A percentile compares a stretch with the other conserved stretches of the same genome.
Conservation (phyloP, 2,888 invertebrate species). For the Orthosia gracilis region DNA sequence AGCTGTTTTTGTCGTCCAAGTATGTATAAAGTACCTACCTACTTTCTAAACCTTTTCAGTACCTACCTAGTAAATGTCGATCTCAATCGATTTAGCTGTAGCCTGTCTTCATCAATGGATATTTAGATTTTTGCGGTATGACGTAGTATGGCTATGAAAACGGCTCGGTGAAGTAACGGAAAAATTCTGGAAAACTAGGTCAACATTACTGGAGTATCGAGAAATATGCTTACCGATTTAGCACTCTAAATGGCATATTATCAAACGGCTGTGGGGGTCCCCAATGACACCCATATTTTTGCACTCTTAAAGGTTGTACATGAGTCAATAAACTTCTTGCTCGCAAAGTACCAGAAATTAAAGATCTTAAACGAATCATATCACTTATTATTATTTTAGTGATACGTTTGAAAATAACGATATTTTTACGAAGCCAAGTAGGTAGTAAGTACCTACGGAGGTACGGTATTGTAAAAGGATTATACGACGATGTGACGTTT, state of each 20-base stretch:
- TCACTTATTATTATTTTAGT: not conserved
- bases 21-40: too few species aligned
- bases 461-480: not conserved
- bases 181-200: not conserved
- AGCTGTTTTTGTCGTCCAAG: too few species aligned
- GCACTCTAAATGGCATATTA: constrained; percentile 81
- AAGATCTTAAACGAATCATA: constrained; percentile 59
- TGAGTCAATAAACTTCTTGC: constrained; percentile 62
- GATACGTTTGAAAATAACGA: constrained; percentile 4
- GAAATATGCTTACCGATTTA: constrained; percentile 75
- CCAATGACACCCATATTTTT: constrained; percentile 55
- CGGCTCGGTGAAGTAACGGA: not conserved
- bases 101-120: not conserved
- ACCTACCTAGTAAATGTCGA: too few species aligned
- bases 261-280: constrained; percentile 81
- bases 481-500: not conserved
- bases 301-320: constrained; percentile 60
- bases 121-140: not conserved
- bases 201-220: not conserved
- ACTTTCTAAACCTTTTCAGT: not conserved
- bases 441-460: too few species aligned
- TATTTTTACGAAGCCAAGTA: not conserved
- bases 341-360: constrained; percentile 63
- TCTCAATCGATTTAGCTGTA: not conserved
- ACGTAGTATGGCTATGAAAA: not conserved